Base-by-base conservation (phyloP, 2,888 invertebrate genomes). In the Clunio marinus region DNA sequence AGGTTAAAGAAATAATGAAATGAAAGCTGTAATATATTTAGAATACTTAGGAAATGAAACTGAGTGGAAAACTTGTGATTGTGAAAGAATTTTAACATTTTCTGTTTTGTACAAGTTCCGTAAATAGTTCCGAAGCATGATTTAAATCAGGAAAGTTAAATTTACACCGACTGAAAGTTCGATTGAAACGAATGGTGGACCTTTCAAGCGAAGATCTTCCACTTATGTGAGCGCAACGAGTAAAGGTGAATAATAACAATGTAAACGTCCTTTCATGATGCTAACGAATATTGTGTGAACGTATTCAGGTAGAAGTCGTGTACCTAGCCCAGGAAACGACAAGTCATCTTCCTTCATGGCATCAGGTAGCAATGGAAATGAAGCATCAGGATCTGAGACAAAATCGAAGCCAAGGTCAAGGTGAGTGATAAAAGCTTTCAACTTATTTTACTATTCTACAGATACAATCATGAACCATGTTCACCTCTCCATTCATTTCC, bases 161-260 rank as follows among this genome's bases (percentile, higher is more conserved):
- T n/a, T n/a, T n/a, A n/a, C n/a, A n/a, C 85, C 86, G 35, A 82
- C 82, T 71, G 84, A 85, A 70, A 76, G 82, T 68, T 82, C 83
- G 72, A 35, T 24, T 22, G 84, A 85, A 57, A 75, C 77, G 63
- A 75, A 79, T 66, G 80, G 83, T 24, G 85, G 84, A 46, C 63
- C 63, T 25, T 80, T 90, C 69, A 86, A 88, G 74, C 81, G 91
- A 69, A 83, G 90, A 70, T 87, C 88, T 70, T 89, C 89, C 72
- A 89, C 89, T 69, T 88, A 89, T 74, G 88, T 83, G 70, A 83
- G 83, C 72, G 81, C 81, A 70, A 83, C 81, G 72, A 83, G 79
- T 75, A 79, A 79, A 77, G 79, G 80, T 79, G 74, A 77, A 77
- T 65, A 17, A 51, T n/a, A 51, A 8, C 51, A n/a, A n/a, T n/a